Percentiles rank a stretch among this genome's conserved stretches.
phyloP scores from a whole-genome alignment of 2,888 invertebrate species.

The Drosophila setosimentum region DNA sequence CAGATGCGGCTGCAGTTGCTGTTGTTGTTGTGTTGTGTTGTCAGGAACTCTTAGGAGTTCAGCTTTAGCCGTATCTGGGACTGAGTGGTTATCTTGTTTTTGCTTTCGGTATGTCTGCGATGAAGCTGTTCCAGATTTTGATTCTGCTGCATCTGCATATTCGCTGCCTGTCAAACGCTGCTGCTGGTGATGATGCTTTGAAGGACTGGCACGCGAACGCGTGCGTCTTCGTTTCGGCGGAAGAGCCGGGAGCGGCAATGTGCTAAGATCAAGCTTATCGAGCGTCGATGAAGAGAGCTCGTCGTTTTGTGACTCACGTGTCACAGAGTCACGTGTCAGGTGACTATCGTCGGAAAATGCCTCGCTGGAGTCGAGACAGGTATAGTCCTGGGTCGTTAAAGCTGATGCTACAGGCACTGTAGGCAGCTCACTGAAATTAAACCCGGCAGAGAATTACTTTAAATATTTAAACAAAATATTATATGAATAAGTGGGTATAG shows the following conservation, averaged over 20 bases:
- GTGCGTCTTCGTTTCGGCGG: constrained; percentile 84
- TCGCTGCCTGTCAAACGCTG: constrained; percentile 35
- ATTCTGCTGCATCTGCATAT: constrained; percentile 33
- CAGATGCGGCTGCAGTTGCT: constrained; percentile 44
- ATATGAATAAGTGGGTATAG: not conserved
- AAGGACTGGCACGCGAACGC: constrained; percentile 78
- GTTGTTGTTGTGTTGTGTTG: constrained; percentile 22
- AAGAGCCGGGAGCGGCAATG: constrained; percentile 84
- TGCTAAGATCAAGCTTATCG: constrained; percentile 84
- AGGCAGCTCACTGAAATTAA: constrained; percentile 26
- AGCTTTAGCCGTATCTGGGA: constrained; percentile 34
- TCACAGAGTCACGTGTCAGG: constrained; percentile 81
- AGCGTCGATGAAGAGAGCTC: constrained; percentile 82
- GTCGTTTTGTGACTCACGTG: constrained; percentile 83
- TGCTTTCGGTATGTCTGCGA: constrained; percentile 34
- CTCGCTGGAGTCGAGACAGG: constrained; percentile 83
- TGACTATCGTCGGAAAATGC: constrained; percentile 84
- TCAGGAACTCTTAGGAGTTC: constrained; percentile 30
- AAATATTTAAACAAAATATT: not conserved
- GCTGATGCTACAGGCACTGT: constrained; percentile 12
- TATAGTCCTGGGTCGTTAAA: constrained; percentile 76
- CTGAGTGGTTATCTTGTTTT: constrained; percentile 33
- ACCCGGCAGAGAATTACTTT: too few species aligned
- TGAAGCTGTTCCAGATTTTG: constrained; percentile 24
- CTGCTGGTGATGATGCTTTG: constrained; percentile 60